A percentile compares a stretch with the other conserved stretches of the same genome.
Conservation (phyloP, 92 coral and sea anemone species). For the Heteractis magnifica region DNA sequence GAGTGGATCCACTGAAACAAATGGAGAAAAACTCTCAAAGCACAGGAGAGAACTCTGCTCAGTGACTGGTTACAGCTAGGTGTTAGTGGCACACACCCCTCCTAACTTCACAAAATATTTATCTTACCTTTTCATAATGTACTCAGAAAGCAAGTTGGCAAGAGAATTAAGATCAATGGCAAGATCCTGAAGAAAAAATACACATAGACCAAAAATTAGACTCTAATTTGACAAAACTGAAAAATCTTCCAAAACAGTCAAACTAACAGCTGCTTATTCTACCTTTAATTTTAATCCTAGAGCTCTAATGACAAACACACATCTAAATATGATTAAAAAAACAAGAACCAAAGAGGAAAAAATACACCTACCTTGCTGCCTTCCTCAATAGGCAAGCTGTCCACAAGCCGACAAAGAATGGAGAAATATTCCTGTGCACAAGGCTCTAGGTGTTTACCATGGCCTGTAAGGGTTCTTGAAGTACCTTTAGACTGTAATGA, state of each 20-base stretch:
- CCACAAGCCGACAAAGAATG: constrained; percentile 86
- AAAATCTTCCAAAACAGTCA: too few species aligned
- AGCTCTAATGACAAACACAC: too few species aligned
- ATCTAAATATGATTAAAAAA: neutral
- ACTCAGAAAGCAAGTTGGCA: constrained; percentile 81
- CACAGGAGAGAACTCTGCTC: too few species aligned
- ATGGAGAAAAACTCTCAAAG: too few species aligned
- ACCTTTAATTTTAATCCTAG: too few species aligned
- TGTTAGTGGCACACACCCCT: too few species aligned
- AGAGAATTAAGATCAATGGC: constrained; percentile 86
- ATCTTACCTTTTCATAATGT: constrained; percentile 73
- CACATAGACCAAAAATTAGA: neutral
- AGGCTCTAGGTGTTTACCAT: constrained; percentile 66
- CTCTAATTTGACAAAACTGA: neutral
- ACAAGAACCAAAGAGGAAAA: neutral
- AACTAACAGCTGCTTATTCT: too few species aligned
- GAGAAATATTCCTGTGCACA: constrained; percentile 90
- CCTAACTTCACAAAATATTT: neutral
- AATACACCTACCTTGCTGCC: constrained; percentile 70
- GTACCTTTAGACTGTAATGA: constrained; percentile 75
- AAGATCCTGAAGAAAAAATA: constrained; percentile 42
- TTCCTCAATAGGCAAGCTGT: constrained; percentile 78
- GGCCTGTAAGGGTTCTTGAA: constrained; percentile 36
- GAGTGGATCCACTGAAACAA: too few species aligned
- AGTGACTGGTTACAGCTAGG: too few species aligned